Percentiles rank a stretch among this genome's conserved stretches.
Conservation (phyloP, 2,113 vertebrate species). For the Gopherus evgoodei region DNA sequence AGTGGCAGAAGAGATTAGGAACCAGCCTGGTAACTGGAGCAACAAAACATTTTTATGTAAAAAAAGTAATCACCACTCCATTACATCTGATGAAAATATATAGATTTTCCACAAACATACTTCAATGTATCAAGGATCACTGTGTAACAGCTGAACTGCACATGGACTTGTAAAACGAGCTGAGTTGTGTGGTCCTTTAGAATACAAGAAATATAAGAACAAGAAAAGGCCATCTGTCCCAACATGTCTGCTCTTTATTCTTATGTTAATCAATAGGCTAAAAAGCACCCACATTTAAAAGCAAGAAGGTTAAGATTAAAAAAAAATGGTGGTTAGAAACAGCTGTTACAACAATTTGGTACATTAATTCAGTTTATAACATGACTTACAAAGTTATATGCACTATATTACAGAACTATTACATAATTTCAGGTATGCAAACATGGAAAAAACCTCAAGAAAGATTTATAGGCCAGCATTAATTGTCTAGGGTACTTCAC, state of each 20-base stretch:
- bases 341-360: neutral
- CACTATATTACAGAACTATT: neutral
- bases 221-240: neutral
- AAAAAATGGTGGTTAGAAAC: neutral
- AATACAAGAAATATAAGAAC: neutral
- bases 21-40: neutral
- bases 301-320: neutral
- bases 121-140: neutral
- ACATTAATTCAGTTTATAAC: neutral
- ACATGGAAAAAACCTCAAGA: neutral
- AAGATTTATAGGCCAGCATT: neutral
- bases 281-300: neutral
- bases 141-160: neutral
- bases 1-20: neutral
- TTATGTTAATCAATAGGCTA: neutral
- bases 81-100: neutral
- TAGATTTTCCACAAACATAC: neutral
- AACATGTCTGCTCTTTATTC: neutral
- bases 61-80: neutral
- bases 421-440: slow-evolving; percentile 10
- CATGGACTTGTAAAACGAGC: neutral
- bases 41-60: neutral
- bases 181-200: neutral
- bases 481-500: slow-evolving; percentile 41
- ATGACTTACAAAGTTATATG: neutral